A percentile compares a stretch with the other conserved stretches of the same genome.
phyloP scores from a whole-genome alignment of 1,140 invertebrate genomes.

The Eubasilissa regina region DNA sequence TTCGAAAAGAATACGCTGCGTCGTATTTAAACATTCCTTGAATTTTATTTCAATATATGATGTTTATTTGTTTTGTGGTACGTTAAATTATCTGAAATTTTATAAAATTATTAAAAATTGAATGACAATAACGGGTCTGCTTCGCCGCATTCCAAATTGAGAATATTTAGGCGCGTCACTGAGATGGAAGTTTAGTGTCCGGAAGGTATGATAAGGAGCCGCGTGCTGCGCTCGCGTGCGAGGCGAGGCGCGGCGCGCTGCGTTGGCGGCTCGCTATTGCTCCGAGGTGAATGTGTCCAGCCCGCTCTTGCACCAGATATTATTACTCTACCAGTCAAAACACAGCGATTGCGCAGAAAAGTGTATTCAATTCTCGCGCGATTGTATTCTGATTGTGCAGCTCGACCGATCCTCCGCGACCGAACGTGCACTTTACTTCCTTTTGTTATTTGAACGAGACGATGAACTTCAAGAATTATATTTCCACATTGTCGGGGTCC shows the following conservation, averaged over 20 bases:
- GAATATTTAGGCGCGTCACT: not conserved
- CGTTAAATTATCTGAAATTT: no score
- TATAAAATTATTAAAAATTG: no score
- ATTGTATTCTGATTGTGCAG: not conserved
- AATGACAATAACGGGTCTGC: not conserved
- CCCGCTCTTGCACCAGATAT: constrained; percentile 1
- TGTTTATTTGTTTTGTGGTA: no score
- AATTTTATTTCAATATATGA: no score
- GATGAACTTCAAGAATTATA: constrained; percentile 29
- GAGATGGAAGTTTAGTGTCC: not conserved
- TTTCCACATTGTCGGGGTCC: constrained; percentile 7
- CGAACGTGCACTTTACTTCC: not conserved
- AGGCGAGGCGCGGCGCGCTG: not conserved
- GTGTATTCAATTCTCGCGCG: not conserved
- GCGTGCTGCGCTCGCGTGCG: not conserved
- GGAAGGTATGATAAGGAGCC: not conserved
- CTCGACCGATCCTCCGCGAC: no score
- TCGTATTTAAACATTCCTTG: no score
- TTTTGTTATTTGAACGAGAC: not conserved
- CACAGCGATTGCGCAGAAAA: not conserved
- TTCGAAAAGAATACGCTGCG: no score
- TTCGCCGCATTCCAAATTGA: not conserved
- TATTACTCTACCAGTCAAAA: not conserved
- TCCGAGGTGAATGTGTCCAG: constrained; percentile 17
- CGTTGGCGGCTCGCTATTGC: constrained; percentile 41